These are phyloP conservation scores for Bruchidius siliquastri DNA, from an alignment of 2,888 invertebrate genomes.

Conservation along the genomic window DNA sequence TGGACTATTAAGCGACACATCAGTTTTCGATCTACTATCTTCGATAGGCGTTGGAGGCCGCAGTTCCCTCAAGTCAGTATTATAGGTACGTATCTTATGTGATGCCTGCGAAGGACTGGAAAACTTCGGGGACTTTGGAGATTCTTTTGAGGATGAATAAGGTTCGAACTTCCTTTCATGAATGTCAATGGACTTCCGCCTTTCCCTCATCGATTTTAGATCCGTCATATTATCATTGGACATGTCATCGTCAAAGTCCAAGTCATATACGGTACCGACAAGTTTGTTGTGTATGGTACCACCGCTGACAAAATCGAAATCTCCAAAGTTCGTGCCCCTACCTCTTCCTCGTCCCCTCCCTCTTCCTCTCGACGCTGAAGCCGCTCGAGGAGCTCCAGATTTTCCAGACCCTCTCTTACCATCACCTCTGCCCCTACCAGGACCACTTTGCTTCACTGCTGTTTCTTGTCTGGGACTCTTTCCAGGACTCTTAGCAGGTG, in stretches of 20 bases:
- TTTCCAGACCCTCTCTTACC: conserved; percentile 32
- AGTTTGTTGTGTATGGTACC: conserved; percentile 74
- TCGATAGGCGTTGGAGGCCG: conserved; percentile 51
- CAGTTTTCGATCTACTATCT: conserved; percentile 36
- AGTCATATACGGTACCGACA: conserved; percentile 82
- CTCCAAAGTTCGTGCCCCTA: conserved; percentile 8
- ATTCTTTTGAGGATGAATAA: conserved; percentile 51
- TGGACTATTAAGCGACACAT: conserved; percentile 23
- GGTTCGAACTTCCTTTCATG: conserved; percentile 58
- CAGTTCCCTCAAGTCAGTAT: conserved; percentile 48
- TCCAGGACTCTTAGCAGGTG: conserved; percentile 52
- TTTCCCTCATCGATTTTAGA: conserved; percentile 72
- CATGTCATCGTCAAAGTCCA: conserved; percentile 80
- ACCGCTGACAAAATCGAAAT: conserved; percentile 45
- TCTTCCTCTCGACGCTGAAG: conserved; percentile 32
- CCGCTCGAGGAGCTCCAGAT: conserved; percentile 33
- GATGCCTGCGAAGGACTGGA: conserved; percentile 49
- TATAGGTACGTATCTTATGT: conserved; percentile 34
- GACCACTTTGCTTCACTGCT: conserved; percentile 41
- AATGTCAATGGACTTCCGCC: conserved; percentile 69
- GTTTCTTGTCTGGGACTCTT: conserved; percentile 54
- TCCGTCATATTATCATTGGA: conserved; percentile 68
- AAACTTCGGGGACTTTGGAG: conserved; percentile 56
- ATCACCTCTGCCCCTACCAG: conserved; percentile 32
- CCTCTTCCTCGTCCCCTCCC: conserved; percentile 43